Percentiles rank a stretch among this genome's conserved stretches.
These are phyloP conservation scores for Zonotrichia leucophrys DNA, from an alignment of 2,113 vertebrate species.

Conservation along the genomic window DNA sequence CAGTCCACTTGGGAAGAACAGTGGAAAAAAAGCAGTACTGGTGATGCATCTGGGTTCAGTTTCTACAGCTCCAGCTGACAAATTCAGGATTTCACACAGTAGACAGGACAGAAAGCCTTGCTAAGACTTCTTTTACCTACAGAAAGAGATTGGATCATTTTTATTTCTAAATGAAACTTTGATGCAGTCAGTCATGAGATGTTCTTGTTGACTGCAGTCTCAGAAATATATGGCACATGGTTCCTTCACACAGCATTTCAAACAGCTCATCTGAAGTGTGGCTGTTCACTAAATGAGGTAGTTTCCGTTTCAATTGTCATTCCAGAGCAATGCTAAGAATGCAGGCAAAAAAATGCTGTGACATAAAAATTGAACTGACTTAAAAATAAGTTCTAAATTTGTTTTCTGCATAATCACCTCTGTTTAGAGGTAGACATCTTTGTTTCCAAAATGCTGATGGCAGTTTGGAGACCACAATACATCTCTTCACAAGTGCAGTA, in stretches of 20 bases:
- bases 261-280: not conserved
- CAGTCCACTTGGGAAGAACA: not conserved
- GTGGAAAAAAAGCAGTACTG: not conserved
- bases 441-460: not conserved
- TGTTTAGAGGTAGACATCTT: not conserved
- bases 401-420: conserved; percentile 4
- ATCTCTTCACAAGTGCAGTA: not conserved
- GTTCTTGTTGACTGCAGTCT: not conserved
- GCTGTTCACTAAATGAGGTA: not conserved
- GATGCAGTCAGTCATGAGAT: not conserved
- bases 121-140: not conserved
- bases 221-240: not conserved
- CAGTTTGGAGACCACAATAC: not conserved
- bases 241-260: not conserved
- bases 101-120: not conserved
- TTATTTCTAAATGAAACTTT: not conserved
- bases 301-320: not conserved
- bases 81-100: not conserved
- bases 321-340: not conserved
- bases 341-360: not conserved
- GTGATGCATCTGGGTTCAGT: not conserved
- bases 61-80: not conserved
- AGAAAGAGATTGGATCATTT: not conserved
- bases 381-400: conserved; percentile 16
- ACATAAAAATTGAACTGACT: not conserved